Conservation (phyloP, 2,113 vertebrate genomes). For the Pandion haliaetus region DNA sequence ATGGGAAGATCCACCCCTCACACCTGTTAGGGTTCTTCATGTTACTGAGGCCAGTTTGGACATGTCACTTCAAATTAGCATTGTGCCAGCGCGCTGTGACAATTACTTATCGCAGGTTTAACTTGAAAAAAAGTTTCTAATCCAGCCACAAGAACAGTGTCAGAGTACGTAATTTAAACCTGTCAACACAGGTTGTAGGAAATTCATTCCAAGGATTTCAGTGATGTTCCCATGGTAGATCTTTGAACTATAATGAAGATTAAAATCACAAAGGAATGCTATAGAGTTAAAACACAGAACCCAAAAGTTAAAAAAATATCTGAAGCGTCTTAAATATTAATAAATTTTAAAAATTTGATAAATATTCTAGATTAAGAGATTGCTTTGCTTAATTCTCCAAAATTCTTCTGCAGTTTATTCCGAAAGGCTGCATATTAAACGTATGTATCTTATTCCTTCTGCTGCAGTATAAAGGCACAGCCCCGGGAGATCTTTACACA, state of each 20-base stretch:
- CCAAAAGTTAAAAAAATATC: background rate
- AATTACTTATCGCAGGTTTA: conserved; percentile 85
- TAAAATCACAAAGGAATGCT: conserved; percentile 63
- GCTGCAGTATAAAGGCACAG: background rate
- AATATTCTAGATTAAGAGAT: background rate
- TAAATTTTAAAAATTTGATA: background rate
- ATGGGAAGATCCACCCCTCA: conserved; percentile 83
- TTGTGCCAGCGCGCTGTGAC: conserved; percentile 78
- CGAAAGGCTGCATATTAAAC: background rate
- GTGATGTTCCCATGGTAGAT: conserved; percentile 62
- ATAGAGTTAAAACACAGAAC: background rate
- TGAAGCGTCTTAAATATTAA: background rate
- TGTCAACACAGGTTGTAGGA: conserved; percentile 75
- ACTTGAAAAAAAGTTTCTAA: conserved; percentile 78
- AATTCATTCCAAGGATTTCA: conserved; percentile 60
- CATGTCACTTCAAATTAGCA: conserved; percentile 82
- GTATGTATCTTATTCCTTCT: background rate
- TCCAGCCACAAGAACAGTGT: conserved; percentile 81
- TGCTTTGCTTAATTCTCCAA: background rate
- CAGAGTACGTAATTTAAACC: conserved; percentile 79
- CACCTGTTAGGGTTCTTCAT: conserved; percentile 86
- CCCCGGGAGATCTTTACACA: background rate
- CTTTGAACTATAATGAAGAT: conserved; percentile 22
- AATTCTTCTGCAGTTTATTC: background rate
- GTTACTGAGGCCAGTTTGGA: conserved; percentile 78